Percentiles rank a stretch among this genome's conserved stretches.
These are phyloP conservation scores for Tinamus guttatus DNA, from an alignment of 2,113 vertebrate genomes.

Conservation along the genomic window DNA sequence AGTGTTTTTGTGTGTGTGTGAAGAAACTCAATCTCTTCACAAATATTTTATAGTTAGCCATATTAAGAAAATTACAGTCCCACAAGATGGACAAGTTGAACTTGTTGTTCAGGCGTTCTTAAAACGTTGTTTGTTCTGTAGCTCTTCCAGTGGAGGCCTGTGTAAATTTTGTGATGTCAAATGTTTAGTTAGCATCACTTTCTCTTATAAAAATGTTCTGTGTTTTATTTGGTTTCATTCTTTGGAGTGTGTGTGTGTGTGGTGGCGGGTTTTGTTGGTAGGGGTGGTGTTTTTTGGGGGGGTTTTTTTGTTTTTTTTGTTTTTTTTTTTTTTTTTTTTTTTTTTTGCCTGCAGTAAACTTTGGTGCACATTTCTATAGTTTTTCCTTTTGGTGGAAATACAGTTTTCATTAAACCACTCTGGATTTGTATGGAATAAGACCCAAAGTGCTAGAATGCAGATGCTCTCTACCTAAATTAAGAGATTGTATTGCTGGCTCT, in stretches of 20 bases:
- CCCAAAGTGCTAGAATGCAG: background rate
- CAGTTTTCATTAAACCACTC: background rate
- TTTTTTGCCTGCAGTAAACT: background rate
- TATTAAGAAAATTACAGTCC: background rate
- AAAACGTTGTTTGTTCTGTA: rapidly evolving
- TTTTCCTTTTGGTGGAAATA: background rate
- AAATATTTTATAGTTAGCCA: background rate
- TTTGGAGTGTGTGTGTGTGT: too few species aligned
- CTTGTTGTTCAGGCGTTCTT: background rate
- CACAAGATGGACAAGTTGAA: background rate
- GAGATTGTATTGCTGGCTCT: background rate
- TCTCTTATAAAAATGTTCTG: background rate
- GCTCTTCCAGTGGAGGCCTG: background rate
- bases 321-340: background rate
- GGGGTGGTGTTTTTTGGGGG: too few species aligned
- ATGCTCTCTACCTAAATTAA: background rate
- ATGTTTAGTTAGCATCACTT: background rate
- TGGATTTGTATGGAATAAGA: background rate
- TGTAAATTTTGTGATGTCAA: background rate
- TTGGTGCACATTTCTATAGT: background rate
- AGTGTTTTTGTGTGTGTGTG: background rate
- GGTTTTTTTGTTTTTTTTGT: too few species aligned
- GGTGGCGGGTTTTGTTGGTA: too few species aligned
- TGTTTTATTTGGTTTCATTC: background rate
- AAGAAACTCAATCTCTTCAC: background rate